Evolutionary conservation across 2,113 vertebrate species (phyloP), one percentile per base, ranked within the genome.

Genomic region (Sminthopsis crassicaudata): DNA sequence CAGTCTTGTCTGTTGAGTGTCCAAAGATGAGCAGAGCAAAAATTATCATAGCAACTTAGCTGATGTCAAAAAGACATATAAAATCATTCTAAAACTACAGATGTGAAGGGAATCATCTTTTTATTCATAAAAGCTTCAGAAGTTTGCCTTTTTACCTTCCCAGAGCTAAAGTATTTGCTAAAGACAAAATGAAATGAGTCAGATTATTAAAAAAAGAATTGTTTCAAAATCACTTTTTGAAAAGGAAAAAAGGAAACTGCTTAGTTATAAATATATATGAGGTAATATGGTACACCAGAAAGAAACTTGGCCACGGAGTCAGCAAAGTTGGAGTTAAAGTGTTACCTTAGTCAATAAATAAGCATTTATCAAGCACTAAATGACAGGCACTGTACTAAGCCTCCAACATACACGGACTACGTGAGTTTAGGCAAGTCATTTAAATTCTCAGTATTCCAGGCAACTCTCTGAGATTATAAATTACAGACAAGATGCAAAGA

Each of bases 161-260:
- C 16, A n/a, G 26, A 97, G 42, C 94, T n/a, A 48, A 76, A 76
- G 92, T 7, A 50, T 95, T 95, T 96, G 55, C 89, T 93, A 27
- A 94, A 93, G 53, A 84, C 51, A 96, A 96, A 57, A 94, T 57
- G 91, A 95, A 98, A 92, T 90, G 24, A 26, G 60, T 95, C 67
- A 94, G 57, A 93, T 84, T 92, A 57, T 57, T n/a, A n/a, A n/a
- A 2, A 8, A 95, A 97, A 92, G n/a, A 0, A 55, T 48, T 48
- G 92, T 54, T 91, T 95, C 89, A 93, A 97, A 93, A 0, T 48
- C 46, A 92, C 67, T 90, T 54, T 19, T 23, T 30, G 30, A 90
- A 92, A 93, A 94, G 26, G 55, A 57, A 48, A 7, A 48, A 48
- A 48, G 48, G 48, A 48, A 48, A 48, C 55, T 57, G 26, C 24